Conservation (phyloP, 92 coral and sea anemone species). For the Siderastrea radians region DNA sequence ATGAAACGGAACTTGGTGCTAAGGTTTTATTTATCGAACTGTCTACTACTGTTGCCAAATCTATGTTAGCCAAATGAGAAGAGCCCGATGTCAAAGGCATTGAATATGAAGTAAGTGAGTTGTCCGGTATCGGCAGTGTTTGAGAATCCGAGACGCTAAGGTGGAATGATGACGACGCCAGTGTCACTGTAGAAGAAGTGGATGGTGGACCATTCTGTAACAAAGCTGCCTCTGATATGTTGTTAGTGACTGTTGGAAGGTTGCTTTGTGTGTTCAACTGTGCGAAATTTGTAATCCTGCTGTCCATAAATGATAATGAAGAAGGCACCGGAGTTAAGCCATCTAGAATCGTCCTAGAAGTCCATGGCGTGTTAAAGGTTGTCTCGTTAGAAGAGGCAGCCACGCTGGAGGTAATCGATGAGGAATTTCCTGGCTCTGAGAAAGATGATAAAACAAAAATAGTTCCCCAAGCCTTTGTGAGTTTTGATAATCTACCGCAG, state of each 20-base stretch:
- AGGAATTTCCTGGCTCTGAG: slow-evolving; percentile 7
- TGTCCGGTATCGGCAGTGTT: neutral
- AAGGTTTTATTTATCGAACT: no score
- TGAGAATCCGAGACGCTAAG: neutral
- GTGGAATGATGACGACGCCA: neutral
- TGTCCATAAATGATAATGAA: neutral
- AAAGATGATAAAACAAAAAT: slow-evolving; percentile 5
- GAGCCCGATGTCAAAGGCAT: no score
- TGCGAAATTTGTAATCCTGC: neutral
- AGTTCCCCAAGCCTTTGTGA: neutral
- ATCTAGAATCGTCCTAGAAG: neutral
- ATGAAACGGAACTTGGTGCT: neutral
- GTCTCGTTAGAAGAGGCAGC: neutral
- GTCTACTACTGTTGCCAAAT: no score
- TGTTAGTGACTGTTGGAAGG: no score
- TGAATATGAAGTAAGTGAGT: neutral
- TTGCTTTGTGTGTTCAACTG: neutral
- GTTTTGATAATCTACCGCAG: neutral
- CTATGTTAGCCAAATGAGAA: no score
- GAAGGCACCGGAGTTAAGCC: neutral
- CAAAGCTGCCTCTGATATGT: neutral
- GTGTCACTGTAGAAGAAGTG: neutral
- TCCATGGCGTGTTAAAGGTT: neutral
- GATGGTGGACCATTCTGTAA: neutral
- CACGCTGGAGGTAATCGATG: neutral